Percentiles rank a stretch among this genome's conserved stretches.
Conservation (phyloP, 2,888 invertebrate genomes). For the Pyrochroa serraticornis region DNA sequence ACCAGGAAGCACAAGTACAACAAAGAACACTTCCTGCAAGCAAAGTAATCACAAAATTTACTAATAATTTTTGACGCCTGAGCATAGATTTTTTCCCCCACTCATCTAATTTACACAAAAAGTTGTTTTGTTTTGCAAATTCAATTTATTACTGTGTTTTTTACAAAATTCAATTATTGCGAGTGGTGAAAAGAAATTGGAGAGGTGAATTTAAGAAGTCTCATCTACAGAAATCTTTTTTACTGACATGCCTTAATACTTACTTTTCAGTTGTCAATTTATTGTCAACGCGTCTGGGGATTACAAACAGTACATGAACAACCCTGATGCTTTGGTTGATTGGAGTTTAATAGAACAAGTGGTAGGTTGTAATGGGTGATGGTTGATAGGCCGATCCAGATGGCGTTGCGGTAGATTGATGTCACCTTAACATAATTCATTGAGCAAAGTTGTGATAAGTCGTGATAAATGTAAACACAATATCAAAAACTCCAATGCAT, state of each 20-base stretch:
- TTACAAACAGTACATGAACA: constrained; percentile 75
- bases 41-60: constrained; percentile 67
- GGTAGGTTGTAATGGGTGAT: constrained; percentile 63
- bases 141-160: no score
- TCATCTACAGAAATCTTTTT: no score
- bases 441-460: no score
- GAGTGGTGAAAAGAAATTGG: background rate
- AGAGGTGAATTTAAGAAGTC: no score
- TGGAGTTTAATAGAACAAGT: constrained; percentile 95
- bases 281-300: constrained; percentile 84
- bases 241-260: background rate
- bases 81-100: no score
- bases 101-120: no score
- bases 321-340: constrained; percentile 88
- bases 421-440: no score
- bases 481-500: no score
- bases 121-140: constrained; percentile 18
- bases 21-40: constrained; percentile 93
- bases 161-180: no score
- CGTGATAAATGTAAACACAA: no score
- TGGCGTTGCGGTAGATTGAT: background rate
- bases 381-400: background rate
- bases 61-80: background rate
- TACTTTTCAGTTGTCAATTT: constrained; percentile 84
- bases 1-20: constrained; percentile 76